Percentiles rank a stretch among this genome's conserved stretches.
Conservation (phyloP, 2,797 vertebrate genomes). For the Calcarius lapponicus region DNA sequence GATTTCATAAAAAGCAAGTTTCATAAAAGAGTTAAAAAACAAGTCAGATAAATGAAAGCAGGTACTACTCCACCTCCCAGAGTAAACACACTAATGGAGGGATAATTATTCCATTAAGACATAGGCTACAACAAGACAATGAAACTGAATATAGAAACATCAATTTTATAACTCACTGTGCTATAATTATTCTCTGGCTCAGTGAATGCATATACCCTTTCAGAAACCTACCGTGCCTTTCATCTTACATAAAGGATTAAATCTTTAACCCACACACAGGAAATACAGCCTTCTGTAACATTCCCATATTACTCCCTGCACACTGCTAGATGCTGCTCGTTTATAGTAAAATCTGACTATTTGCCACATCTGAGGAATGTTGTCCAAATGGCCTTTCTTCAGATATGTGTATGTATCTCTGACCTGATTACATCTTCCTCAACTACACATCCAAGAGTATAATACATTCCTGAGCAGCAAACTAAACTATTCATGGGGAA, state of each 20-base stretch:
- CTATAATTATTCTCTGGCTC: slow-evolving; percentile 72
- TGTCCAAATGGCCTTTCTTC: not conserved
- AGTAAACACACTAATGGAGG: slow-evolving; percentile 65
- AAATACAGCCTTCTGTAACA: slow-evolving; percentile 53
- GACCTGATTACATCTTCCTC: not conserved
- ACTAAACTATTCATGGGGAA: not conserved
- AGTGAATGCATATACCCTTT: slow-evolving; percentile 52
- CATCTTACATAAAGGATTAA: slow-evolving; percentile 70
- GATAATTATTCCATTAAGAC: slow-evolving; percentile 75
- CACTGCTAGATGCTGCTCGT: not conserved
- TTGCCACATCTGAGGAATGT: slow-evolving; percentile 8
- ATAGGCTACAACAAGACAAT: slow-evolving; percentile 67
- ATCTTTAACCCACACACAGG: slow-evolving; percentile 58
- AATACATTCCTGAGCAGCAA: not conserved
- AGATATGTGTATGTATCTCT: not conserved
- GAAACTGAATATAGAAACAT: slow-evolving; percentile 69
- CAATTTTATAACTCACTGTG: slow-evolving; percentile 71
- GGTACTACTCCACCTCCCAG: slow-evolving; percentile 34
- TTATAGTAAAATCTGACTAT: slow-evolving; percentile 40
- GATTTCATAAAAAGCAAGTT: not conserved
- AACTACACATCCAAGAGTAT: not conserved
- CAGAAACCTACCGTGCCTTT: slow-evolving; percentile 65
- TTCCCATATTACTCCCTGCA: slow-evolving; percentile 6
- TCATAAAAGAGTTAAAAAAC: slow-evolving; percentile 39
- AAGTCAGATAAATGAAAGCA: slow-evolving; percentile 56